Base-by-base conservation (phyloP, 2,888 invertebrate species). In the Hemithea aestivaria region DNA sequence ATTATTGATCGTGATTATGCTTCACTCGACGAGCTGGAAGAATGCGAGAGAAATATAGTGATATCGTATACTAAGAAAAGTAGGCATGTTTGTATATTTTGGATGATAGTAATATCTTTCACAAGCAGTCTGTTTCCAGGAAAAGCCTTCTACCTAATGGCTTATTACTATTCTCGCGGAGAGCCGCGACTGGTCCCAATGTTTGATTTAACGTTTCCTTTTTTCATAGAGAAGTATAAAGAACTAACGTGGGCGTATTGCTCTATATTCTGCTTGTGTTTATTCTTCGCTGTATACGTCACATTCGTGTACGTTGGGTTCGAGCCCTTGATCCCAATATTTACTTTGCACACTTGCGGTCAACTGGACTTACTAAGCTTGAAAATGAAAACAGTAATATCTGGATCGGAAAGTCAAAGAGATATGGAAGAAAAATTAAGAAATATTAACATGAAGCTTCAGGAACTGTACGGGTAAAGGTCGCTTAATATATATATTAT, bases 291-390 rank as follows among this genome's bases (percentile, higher is more conserved):
- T 37, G 10, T 47, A 1, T 73, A 65, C 31, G 65, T 73, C 6
- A 20, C 41, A 7, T 20, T 43, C 7, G 61, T 75, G 48, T 77
- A 68, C 11, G 49, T 72, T 0, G 73, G 73, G 2, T 82, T 81
- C 45, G 83, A 84, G 56, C 72, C 82, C 1, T 40, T 84, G n/a
- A 66, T 73, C 1, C 77, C 78, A 0, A 77, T 80, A 53, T 73
- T 78, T 42, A 58, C 78, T 47, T 38, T 78, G 16, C 81, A 84
- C 35, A 53, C 60, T 3, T 77, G 80, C 42, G 79, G 80, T 2
- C 80, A 82, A 35, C 45, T 81, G 2, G 67, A 78, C 10, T 40
- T 84, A 7, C 56, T 76, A 0, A 71, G 63, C 21, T 44, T 38
- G n/a, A 60, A 65, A 22, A 60, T 82, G 22, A 40, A 39, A n/a